phyloP scores from a whole-genome alignment of 2,113 vertebrate genomes.

The Gasterosteus aculeatus region DNA sequence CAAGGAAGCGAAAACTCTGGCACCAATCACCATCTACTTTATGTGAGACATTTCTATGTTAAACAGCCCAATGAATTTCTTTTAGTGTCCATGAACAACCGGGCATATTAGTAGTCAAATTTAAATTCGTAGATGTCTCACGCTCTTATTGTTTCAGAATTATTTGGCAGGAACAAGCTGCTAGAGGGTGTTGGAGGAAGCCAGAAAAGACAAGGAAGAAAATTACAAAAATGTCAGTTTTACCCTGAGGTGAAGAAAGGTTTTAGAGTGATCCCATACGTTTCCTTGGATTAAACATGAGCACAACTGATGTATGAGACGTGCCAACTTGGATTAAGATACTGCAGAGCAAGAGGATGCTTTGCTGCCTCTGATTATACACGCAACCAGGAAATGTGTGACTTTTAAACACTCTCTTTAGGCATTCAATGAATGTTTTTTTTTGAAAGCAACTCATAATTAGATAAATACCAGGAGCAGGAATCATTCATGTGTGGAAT shows the following conservation, averaged over 20 bases:
- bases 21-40: neutral
- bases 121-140: neutral
- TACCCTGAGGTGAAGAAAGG: slow-evolving; percentile 5
- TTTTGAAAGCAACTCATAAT: neutral
- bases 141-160: slow-evolving; percentile 13
- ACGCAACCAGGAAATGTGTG: neutral
- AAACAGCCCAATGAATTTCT: neutral
- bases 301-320: neutral
- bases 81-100: neutral
- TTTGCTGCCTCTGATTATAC: neutral
- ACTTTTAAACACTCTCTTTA: slow-evolving; percentile 1
- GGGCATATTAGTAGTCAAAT: neutral
- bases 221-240: neutral
- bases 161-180: slow-evolving; percentile 19
- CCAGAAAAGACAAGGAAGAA: neutral
- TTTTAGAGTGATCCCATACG: slow-evolving; percentile 8
- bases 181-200: neutral
- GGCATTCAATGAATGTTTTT: neutral
- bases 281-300: slow-evolving; percentile 22
- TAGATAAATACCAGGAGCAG: neutral
- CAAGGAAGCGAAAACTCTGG: slow-evolving; percentile 2
- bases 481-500: neutral
- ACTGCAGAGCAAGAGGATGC: neutral
- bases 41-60: neutral
- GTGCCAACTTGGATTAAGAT: slow-evolving; percentile 26